Percentiles rank a stretch among this genome's conserved stretches.
Evolutionary conservation across 2,888 invertebrate species (phyloP).

Genomic region (Elegia similella): DNA sequence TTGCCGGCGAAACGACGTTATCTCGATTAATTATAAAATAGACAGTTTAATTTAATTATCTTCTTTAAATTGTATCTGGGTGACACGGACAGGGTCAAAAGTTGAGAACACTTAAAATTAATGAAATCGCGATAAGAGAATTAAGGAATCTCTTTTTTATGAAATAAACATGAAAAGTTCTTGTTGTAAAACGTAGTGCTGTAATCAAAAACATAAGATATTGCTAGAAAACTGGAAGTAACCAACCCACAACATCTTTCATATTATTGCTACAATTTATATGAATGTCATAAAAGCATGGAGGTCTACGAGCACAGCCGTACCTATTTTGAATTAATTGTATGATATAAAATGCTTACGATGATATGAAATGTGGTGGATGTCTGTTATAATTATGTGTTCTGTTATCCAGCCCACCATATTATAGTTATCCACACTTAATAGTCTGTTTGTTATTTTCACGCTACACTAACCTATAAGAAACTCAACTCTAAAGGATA

Average conservation of each 20-base stretch:
- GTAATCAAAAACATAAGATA: too few species aligned
- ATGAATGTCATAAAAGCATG: background rate
- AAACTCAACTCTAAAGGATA: too few species aligned
- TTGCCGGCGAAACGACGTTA: background rate
- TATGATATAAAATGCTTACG: background rate
- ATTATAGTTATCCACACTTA: too few species aligned
- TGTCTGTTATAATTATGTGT: background rate
- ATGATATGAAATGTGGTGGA: background rate
- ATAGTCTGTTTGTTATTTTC: too few species aligned
- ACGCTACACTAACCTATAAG: too few species aligned
- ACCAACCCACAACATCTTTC: too few species aligned
- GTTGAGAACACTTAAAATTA: background rate
- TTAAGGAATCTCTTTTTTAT: background rate
- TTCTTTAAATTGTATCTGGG: background rate
- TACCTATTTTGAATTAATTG: constrained; percentile 5
- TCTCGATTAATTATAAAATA: background rate
- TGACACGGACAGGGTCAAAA: background rate
- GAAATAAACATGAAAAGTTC: background rate
- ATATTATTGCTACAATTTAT: background rate
- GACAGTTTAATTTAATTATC: constrained; percentile 3
- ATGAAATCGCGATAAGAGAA: background rate
- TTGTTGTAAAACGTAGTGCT: too few species aligned
- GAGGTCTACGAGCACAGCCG: background rate
- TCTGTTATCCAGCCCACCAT: too few species aligned
- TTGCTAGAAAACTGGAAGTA: background rate